A percentile compares a stretch with the other conserved stretches of the same genome.
Evolutionary conservation across 2,797 vertebrate genomes (phyloP).

Genomic region (Chloroceryle inda): DNA sequence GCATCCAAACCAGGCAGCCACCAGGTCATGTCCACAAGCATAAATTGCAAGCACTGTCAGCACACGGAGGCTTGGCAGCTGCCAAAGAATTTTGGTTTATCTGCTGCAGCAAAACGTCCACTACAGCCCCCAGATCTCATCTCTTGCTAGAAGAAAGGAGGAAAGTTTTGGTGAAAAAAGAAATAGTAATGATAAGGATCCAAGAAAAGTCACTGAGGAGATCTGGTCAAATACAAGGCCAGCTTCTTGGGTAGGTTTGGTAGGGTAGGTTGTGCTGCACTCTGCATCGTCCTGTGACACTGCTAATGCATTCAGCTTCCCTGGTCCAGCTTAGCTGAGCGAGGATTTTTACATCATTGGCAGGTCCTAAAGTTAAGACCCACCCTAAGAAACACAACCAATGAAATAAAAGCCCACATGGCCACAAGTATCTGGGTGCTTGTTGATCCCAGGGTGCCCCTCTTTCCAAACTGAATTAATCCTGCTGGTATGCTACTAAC

Average conservation of each 20-base stretch:
- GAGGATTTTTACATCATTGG: background rate
- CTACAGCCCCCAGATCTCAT: slow-evolving; percentile 9
- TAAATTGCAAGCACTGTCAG: slow-evolving; percentile 57
- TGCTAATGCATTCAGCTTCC: background rate
- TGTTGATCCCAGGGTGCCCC: background rate
- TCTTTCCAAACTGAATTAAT: slow-evolving; percentile 36
- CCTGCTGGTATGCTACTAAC: background rate
- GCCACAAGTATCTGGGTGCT: background rate
- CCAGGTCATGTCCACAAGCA: slow-evolving; percentile 53
- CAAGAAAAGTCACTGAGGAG: slow-evolving; percentile 37
- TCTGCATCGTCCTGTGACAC: background rate
- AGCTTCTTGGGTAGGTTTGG: background rate
- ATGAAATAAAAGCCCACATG: background rate
- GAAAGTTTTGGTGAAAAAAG: slow-evolving; percentile 61
- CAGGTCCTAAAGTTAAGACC: background rate
- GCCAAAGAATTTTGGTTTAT: slow-evolving; percentile 10
- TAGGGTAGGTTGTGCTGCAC: background rate
- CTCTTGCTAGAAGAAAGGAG: slow-evolving; percentile 29
- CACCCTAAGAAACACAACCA: background rate
- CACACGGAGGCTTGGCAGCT: slow-evolving; percentile 56
- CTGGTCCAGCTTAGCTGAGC: background rate
- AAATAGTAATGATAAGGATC: slow-evolving; percentile 12
- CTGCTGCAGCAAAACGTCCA: slow-evolving; percentile 2
- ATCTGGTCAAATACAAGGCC: background rate
- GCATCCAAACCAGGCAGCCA: slow-evolving; percentile 44